Base-by-base conservation (phyloP, 2,113 vertebrate species). In the Motacilla alba region DNA sequence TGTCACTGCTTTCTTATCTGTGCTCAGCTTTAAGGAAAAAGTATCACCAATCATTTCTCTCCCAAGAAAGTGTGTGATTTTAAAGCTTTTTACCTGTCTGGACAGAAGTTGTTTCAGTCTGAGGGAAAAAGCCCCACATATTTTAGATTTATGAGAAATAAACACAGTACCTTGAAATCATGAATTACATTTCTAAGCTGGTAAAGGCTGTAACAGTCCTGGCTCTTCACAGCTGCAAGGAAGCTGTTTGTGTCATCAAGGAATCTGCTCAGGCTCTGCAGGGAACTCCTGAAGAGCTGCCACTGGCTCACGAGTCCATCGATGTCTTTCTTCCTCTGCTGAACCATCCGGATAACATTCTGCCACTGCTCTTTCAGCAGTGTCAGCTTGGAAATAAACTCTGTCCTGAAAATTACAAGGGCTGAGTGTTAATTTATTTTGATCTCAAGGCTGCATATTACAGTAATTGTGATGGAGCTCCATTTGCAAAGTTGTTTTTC, bases 311-410 rank as follows among this genome's bases (percentile, higher is more conserved):
- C 95, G 6, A 98, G 96, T 37, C 94, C 97, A 31, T 98, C 96
- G 0, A 99, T 96, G 50, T 98, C 97, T 4, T 93, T 93, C 92
- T 98, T 98, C 89, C 98, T 98, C 96, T 98, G 98, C 85, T 97
- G 97, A 28, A 98, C 91, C 49, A 97, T 91, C 79, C 83, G 97
- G 73, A 98, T 96, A 0, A 98, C 98, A 2, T 97, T 98, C 92
- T 98, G 98, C 99, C 99, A 99, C 87, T 97, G 98, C 86, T 98
- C 98, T 27, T 98, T 97, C 92, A 99, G 97, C 95, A 98, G 83
- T 0, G 98, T 97, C 86, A 99, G 97, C 95, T 98, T 99, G 53
- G 98, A 97, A 95, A 99, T 94, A 85, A 99, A 99, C 91, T 98
- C 98, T 7, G 97, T 98, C 94, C 99, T 99, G 96, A 59, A 91